Evolutionary conservation across 1,140 invertebrate genomes (phyloP).

Genomic region (Sipha flava): DNA sequence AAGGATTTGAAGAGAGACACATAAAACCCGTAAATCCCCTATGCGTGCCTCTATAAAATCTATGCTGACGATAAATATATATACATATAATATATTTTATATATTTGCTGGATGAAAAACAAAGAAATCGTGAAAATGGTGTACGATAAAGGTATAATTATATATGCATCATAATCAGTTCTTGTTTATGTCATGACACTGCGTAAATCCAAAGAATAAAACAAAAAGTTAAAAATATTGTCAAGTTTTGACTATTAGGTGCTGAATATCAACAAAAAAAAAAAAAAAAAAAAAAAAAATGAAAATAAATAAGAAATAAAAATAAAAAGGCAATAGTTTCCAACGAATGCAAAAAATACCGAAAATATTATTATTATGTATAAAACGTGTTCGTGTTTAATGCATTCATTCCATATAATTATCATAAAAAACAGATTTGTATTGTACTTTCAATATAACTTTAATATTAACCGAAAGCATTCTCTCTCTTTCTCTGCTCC

Average conservation of each 20-base stretch:
- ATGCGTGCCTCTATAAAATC: not conserved
- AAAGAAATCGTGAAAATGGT: not conserved
- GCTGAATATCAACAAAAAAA: not conserved
- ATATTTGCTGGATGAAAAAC: not conserved
- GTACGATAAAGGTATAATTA: not conserved
- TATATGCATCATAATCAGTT: not conserved
- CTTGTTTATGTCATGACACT: not conserved
- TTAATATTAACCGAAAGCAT: not conserved
- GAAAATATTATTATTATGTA: not conserved
- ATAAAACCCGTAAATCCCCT: not conserved
- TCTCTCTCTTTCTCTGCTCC: not conserved
- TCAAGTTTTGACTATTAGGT: not conserved
- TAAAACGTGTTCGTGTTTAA: not conserved
- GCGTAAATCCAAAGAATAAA: not conserved
- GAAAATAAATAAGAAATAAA: no score
- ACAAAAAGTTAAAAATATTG: not conserved
- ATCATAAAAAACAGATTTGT: not conserved
- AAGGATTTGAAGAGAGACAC: not conserved
- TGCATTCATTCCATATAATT: not conserved
- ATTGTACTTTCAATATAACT: not conserved
- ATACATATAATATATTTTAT: not conserved
- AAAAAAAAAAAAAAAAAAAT: no score
- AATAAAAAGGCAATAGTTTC: no score
- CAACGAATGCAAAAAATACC: not conserved
- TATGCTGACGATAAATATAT: not conserved